A percentile compares a stretch with the other conserved stretches of the same genome.
These are phyloP conservation scores for Chiloscyllium punctatum DNA, from an alignment of 2,797 vertebrate genomes.

Conservation along the genomic window DNA sequence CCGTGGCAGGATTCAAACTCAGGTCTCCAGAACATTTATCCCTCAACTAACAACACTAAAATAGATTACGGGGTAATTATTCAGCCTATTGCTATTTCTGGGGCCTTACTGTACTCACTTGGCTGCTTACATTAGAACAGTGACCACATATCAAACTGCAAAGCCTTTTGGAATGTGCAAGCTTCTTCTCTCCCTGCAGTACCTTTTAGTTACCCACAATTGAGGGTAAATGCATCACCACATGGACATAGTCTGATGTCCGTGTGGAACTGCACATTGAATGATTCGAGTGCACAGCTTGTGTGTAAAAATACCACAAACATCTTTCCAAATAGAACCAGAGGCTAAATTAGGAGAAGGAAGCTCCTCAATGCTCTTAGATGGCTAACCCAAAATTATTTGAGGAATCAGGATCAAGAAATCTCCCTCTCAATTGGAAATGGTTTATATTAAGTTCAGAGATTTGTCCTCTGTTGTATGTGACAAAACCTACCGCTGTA, in stretches of 20 bases:
- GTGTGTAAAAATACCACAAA: neutral
- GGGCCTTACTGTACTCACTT: neutral
- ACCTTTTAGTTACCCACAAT: neutral
- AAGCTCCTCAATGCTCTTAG: neutral
- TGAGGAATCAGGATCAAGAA: neutral
- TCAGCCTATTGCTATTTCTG: neutral
- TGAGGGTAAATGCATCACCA: neutral
- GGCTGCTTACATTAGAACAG: neutral
- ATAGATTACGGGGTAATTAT: neutral
- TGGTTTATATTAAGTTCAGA: neutral
- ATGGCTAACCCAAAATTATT: neutral
- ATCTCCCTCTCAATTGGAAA: neutral
- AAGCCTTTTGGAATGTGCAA: neutral
- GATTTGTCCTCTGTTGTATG: neutral
- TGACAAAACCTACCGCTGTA: neutral
- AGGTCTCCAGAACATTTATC: too few species aligned
- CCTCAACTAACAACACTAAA: neutral
- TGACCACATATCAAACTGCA: neutral
- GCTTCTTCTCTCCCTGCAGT: neutral
- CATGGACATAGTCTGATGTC: neutral
- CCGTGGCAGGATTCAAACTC: too few species aligned
- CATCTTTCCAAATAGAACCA: neutral
- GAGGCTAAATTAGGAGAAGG: neutral
- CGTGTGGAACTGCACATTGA: neutral
- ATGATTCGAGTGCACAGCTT: neutral